These are phyloP conservation scores for Bursaphelenchus mucronatus DNA, from an alignment of 1,140 invertebrate species.

Conservation along the genomic window DNA sequence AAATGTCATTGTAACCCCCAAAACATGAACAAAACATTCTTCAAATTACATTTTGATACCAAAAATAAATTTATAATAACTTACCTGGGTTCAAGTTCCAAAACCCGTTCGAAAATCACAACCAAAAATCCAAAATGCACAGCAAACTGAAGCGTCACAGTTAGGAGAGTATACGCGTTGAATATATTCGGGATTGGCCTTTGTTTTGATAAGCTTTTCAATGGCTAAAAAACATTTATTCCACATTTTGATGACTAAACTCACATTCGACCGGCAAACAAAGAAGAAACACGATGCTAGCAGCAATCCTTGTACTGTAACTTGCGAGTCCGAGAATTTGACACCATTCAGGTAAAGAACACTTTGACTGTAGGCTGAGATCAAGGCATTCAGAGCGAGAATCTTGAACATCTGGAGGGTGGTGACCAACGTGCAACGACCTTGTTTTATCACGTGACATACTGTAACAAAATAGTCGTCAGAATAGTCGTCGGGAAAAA, in stretches of 20 bases:
- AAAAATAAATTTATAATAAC: slow-evolving; percentile 14
- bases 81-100: slow-evolving; percentile 58
- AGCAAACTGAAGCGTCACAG: slow-evolving; percentile 87
- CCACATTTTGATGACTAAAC: neutral
- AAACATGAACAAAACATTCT: slow-evolving; percentile 12
- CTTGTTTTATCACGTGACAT: slow-evolving; percentile 97
- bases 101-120: slow-evolving; percentile 70
- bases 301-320: slow-evolving; percentile 86
- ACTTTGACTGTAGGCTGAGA: slow-evolving; percentile 95
- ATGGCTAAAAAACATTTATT: slow-evolving; percentile 68
- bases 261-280: slow-evolving; percentile 91
- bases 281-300: slow-evolving; percentile 94
- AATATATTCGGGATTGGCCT: slow-evolving; percentile 97
- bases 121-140: slow-evolving; percentile 88
- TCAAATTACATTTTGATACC: slow-evolving; percentile 2
- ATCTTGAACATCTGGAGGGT: slow-evolving; percentile 99
- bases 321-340: slow-evolving; percentile 94
- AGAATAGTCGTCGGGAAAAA: slow-evolving; percentile 14
- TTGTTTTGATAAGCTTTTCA: slow-evolving; percentile 84
- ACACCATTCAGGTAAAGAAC: slow-evolving; percentile 96
- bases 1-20: slow-evolving; percentile 20
- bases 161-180: slow-evolving; percentile 91
- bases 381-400: slow-evolving; percentile 92
- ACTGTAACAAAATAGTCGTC: slow-evolving; percentile 67
- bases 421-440: slow-evolving; percentile 93